A percentile compares a stretch with the other conserved stretches of the same genome.
These are phyloP conservation scores for Spialia ferax DNA, from an alignment of 2,888 invertebrate genomes.

Conservation along the genomic window DNA sequence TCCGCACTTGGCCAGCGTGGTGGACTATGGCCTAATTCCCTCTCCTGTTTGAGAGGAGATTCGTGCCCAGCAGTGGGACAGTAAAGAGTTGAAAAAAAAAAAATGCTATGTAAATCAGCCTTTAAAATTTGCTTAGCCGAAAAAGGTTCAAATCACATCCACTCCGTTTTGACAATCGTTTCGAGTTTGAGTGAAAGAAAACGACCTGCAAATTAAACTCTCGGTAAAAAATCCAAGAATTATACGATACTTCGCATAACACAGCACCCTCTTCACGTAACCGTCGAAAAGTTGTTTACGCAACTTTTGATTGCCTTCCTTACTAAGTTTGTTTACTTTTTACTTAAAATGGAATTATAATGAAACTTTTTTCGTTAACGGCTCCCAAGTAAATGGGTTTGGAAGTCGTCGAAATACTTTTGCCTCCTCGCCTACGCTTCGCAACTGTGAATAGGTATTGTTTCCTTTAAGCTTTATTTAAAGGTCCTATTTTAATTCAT, in stretches of 20 bases:
- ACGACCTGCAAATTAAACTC: background rate
- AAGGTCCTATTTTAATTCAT: constrained; percentile 9
- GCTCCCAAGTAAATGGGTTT: constrained; percentile 76
- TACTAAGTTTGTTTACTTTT: constrained; percentile 79
- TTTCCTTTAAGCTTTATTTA: constrained; percentile 13
- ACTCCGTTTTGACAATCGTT: background rate
- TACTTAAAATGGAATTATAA: constrained; percentile 78
- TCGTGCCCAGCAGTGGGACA: too few relatives aligned
- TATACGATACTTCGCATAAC: constrained; percentile 59
- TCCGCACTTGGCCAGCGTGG: too few relatives aligned
- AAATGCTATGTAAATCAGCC: too few relatives aligned
- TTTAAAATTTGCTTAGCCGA: too few relatives aligned
- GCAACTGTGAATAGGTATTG: constrained; percentile 41
- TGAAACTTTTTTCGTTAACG: constrained; percentile 80
- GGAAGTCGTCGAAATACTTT: constrained; percentile 55
- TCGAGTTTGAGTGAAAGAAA: background rate
- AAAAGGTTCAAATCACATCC: too few relatives aligned
- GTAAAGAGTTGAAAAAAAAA: too few relatives aligned
- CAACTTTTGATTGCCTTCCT: constrained; percentile 83
- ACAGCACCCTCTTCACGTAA: constrained; percentile 62
- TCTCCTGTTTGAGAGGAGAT: too few relatives aligned
- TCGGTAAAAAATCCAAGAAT: background rate
- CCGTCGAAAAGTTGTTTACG: constrained; percentile 76
- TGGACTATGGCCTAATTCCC: too few relatives aligned
- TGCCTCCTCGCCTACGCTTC: constrained; percentile 45